Evolutionary conservation across 2,113 vertebrate species (phyloP).

Genomic region (Daboia siamensis): DNA sequence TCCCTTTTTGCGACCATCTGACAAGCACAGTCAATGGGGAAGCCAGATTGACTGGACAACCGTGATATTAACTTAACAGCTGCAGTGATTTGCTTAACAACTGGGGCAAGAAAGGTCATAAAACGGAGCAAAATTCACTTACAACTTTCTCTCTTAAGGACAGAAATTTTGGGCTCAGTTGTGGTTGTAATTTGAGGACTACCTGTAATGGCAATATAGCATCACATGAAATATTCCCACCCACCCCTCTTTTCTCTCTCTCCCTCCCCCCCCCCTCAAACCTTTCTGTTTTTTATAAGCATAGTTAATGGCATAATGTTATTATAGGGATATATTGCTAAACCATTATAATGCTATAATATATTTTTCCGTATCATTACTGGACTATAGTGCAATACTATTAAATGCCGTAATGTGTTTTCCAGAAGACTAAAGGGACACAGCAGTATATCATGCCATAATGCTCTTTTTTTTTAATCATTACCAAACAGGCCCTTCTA

Average conservation of each 20-base stretch:
- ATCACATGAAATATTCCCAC: background rate
- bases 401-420: background rate
- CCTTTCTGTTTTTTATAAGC: background rate
- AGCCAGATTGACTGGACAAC: background rate
- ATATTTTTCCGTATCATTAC: background rate
- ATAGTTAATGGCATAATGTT: background rate
- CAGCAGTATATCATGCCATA: background rate
- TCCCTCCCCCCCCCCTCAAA: background rate
- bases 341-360: background rate
- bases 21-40: background rate
- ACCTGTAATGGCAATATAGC: background rate
- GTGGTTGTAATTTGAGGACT: background rate
- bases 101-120: background rate
- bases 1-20: background rate
- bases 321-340: background rate
- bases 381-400: background rate
- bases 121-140: background rate
- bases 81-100: background rate
- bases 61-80: background rate
- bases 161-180: background rate
- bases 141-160: background rate
- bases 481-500: background rate
- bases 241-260: background rate
- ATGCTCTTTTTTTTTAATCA: background rate
- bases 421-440: background rate